These are phyloP conservation scores for Ophion ventricosus DNA, from an alignment of 2,888 invertebrate species.

Conservation along the genomic window DNA sequence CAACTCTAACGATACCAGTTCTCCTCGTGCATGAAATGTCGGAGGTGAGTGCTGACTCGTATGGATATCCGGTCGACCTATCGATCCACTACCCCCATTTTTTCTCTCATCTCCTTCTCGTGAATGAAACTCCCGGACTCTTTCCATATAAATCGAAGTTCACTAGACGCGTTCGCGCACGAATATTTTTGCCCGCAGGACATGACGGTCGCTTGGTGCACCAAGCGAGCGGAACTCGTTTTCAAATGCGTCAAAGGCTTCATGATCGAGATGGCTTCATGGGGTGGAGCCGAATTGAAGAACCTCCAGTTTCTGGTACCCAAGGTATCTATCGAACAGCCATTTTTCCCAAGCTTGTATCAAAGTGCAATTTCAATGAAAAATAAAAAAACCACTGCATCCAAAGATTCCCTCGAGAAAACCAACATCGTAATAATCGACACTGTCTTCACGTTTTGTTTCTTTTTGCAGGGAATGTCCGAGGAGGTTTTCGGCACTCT, in stretches of 20 bases:
- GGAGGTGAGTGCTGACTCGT: slow-evolving; percentile 86
- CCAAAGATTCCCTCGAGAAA: neutral
- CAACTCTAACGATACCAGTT: slow-evolving; percentile 96
- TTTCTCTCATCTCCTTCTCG: neutral
- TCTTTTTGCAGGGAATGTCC: slow-evolving; percentile 87
- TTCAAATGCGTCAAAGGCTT: slow-evolving; percentile 99
- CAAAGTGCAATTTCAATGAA: neutral
- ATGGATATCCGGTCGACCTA: neutral
- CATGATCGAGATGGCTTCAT: slow-evolving; percentile 98
- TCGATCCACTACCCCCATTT: neutral
- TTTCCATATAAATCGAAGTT: neutral
- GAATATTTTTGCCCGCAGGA: slow-evolving; percentile 85
- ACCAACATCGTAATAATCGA: neutral
- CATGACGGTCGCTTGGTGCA: slow-evolving; percentile 98
- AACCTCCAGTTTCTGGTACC: slow-evolving; percentile 95
- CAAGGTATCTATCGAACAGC: slow-evolving; percentile 85
- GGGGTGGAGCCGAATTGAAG: slow-evolving; percentile 95
- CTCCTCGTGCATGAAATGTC: slow-evolving; percentile 96
- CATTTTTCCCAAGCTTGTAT: neutral
- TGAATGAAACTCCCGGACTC: neutral
- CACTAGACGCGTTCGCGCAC: neutral
- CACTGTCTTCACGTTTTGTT: slow-evolving; percentile 36
- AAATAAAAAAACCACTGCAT: neutral
- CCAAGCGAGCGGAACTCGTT: slow-evolving; percentile 97
- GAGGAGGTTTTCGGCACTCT: slow-evolving; percentile 92